phyloP scores from a whole-genome alignment of 2,888 invertebrate species.

The Alloscopus bannaensis region DNA sequence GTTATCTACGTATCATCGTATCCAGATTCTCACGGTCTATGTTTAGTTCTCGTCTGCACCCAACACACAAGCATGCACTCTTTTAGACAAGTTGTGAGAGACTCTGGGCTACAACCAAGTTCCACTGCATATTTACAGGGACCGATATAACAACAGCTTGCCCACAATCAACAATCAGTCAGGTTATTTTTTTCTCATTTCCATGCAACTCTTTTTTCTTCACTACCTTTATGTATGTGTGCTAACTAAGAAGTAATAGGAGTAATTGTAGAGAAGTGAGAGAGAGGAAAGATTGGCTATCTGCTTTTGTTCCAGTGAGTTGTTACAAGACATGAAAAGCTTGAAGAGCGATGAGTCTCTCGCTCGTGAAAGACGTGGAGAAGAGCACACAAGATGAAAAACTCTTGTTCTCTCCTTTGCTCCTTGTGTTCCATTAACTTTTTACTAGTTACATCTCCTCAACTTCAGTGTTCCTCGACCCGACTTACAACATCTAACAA shows the following conservation, averaged over 20 bases:
- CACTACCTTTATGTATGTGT: too few species aligned
- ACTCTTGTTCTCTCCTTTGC: constrained; percentile 17
- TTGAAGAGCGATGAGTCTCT: neutral
- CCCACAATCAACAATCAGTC: neutral
- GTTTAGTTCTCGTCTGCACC: too few species aligned
- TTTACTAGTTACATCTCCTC: constrained; percentile 3
- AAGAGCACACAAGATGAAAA: constrained; percentile 6
- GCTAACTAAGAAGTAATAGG: too few species aligned
- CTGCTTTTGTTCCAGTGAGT: constrained; percentile 58
- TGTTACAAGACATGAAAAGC: constrained; percentile 44
- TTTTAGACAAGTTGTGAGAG: too few species aligned
- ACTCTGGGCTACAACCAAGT: neutral
- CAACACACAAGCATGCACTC: too few species aligned
- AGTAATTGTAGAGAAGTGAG: constrained; percentile 36
- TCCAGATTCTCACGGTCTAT: constrained; percentile 11
- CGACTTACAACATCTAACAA: too few species aligned
- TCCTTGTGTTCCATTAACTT: constrained; percentile 48
- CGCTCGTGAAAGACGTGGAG: neutral
- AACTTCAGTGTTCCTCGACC: constrained; percentile 6
- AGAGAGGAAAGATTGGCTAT: constrained; percentile 50
- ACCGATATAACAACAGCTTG: neutral
- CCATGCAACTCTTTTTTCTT: constrained; percentile 36
- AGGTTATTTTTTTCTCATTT: constrained; percentile 24
- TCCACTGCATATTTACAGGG: neutral
- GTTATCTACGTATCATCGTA: constrained; percentile 7